Evolutionary conservation across 1,140 invertebrate species (phyloP).

Genomic region (Drosophila neocordata): DNA sequence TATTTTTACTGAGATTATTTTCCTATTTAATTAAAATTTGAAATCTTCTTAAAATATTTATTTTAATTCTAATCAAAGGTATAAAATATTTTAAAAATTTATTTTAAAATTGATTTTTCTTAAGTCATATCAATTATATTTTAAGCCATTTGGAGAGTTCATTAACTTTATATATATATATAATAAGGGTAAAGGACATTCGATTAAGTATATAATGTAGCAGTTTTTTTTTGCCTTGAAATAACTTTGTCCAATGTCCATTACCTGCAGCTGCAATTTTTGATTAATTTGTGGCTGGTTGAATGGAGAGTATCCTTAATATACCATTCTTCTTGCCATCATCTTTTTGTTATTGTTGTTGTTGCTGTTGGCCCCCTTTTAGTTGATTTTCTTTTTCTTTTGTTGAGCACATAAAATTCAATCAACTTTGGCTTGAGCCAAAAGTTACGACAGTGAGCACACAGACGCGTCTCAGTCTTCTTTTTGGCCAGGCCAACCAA

Average conservation of each 20-base stretch:
- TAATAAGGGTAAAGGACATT: neutral
- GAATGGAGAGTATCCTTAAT: conserved; percentile 20
- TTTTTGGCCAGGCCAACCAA: no score
- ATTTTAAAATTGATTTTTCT: no score
- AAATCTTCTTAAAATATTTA: no score
- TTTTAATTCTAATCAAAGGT: no score
- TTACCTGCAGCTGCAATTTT: conserved; percentile 22
- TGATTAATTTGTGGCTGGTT: conserved; percentile 40
- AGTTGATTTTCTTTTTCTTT: conserved; percentile 53
- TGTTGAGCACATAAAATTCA: conserved; percentile 79
- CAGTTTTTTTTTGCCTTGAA: neutral
- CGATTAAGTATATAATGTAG: conserved; percentile 3
- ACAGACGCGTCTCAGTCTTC: neutral
- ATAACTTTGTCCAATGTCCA: conserved; percentile 11
- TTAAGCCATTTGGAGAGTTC: no score
- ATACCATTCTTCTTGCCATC: conserved; percentile 21
- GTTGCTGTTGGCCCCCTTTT: conserved; percentile 38
- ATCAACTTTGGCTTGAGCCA: conserved; percentile 75
- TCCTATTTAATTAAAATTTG: no score
- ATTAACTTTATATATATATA: no score
- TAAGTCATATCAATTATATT: no score
- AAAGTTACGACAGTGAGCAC: conserved; percentile 50
- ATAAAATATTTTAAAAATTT: no score
- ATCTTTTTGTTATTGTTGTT: conserved; percentile 14
- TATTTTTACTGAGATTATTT: no score